Evolutionary conservation across 30 jellyfish, hydroid and myxozoan genomes (phyloP).

Genomic region (Pelagia noctiluca): DNA sequence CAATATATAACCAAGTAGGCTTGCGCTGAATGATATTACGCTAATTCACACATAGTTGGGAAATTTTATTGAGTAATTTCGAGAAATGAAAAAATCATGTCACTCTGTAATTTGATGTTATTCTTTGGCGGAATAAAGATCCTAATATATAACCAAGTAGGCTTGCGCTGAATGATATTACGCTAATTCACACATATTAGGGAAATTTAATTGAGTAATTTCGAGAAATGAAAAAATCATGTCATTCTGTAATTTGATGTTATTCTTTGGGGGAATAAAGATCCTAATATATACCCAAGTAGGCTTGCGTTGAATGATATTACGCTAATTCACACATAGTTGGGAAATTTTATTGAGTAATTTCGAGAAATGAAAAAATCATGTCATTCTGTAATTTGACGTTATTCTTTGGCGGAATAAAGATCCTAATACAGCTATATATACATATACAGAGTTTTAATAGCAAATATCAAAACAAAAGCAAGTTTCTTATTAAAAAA

Average conservation of each 20-base stretch:
- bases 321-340: background rate
- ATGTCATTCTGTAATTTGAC: background rate
- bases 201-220: too few relatives aligned
- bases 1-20: background rate
- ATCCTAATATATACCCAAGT: background rate
- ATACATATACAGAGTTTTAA: too few relatives aligned
- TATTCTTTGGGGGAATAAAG: background rate
- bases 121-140: background rate
- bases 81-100: background rate
- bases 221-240: too few relatives aligned
- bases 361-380: constrained; percentile 6
- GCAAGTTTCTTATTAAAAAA: too few relatives aligned
- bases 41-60: background rate
- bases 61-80: background rate
- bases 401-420: too few relatives aligned
- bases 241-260: background rate
- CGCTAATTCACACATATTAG: too few relatives aligned
- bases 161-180: background rate
- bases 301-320: background rate
- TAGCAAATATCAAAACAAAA: too few relatives aligned
- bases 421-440: too few relatives aligned
- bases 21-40: background rate
- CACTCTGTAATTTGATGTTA: background rate
- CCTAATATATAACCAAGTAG: background rate
- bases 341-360: background rate